Percentiles rank a stretch among this genome's conserved stretches.
Conservation (phyloP, 1,140 invertebrate genomes). For the Drosophila bocqueti region DNA sequence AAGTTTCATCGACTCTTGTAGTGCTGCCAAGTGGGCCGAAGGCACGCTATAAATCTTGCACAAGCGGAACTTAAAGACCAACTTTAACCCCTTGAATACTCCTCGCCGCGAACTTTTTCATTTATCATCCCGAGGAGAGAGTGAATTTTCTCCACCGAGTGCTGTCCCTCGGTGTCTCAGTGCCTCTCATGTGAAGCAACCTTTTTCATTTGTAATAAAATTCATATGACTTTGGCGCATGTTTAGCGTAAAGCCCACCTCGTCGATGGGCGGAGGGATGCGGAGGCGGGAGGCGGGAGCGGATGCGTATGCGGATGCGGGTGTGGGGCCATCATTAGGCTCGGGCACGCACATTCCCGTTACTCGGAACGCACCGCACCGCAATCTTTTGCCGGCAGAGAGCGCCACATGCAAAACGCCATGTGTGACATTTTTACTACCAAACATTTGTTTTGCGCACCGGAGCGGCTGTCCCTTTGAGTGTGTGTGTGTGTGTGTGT, state of each 20-base stretch:
- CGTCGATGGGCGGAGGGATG: constrained; percentile 13
- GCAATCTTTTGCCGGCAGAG: constrained; percentile 1
- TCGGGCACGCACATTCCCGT: constrained; percentile 69
- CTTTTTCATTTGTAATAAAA: constrained; percentile 80
- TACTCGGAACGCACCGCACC: constrained; percentile 5
- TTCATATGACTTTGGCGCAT: constrained; percentile 81
- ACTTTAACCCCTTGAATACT: constrained; percentile 61
- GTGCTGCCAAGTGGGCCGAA: constrained; percentile 57
- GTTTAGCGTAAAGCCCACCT: constrained; percentile 63
- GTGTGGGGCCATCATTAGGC: constrained; percentile 69
- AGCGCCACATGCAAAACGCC: constrained; percentile 75
- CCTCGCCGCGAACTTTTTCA: constrained; percentile 37
- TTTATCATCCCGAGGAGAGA: constrained; percentile 51
- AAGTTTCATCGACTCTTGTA: constrained; percentile 50
- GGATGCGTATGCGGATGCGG: not conserved
- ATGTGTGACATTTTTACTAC: constrained; percentile 83
- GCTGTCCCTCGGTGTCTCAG: not conserved
- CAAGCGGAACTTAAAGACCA: constrained; percentile 26
- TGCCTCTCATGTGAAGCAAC: constrained; percentile 46
- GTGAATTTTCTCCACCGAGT: constrained; percentile 19
- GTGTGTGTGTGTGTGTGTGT: constrained; percentile 7
- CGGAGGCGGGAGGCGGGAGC: not conserved
- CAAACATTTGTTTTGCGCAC: constrained; percentile 80
- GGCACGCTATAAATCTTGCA: constrained; percentile 59
- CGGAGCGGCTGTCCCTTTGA: constrained; percentile 32